A percentile compares a stretch with the other conserved stretches of the same genome.
Evolutionary conservation across 1,140 invertebrate species (phyloP).

Genomic region (Drosophila suzukii): DNA sequence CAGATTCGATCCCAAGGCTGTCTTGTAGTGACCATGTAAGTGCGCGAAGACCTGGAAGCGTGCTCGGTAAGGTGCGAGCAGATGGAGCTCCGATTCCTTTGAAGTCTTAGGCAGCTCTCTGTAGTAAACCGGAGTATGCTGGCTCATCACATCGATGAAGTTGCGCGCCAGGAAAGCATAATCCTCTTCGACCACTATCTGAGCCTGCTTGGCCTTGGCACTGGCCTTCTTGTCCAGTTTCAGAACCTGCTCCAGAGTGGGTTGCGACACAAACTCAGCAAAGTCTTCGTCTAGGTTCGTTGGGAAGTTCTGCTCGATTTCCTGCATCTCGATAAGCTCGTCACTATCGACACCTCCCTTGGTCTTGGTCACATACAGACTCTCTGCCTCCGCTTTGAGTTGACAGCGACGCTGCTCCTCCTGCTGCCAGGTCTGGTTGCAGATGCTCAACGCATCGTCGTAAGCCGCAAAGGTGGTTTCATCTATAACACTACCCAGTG

Average conservation of each 20-base stretch:
- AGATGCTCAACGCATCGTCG: conserved; percentile 80
- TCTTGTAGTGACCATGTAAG: conserved; percentile 63
- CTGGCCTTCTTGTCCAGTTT: conserved; percentile 55
- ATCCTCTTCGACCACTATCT: conserved; percentile 74
- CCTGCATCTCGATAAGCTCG: conserved; percentile 89
- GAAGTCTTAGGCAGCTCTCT: conserved; percentile 14
- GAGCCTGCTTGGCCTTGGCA: conserved; percentile 54
- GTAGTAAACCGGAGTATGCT: conserved; percentile 60
- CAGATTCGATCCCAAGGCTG: conserved; percentile 50
- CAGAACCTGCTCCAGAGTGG: conserved; percentile 80
- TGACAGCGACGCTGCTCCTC: conserved; percentile 89
- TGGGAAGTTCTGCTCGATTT: conserved; percentile 92
- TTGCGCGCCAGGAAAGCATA: conserved; percentile 69
- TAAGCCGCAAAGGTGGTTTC: conserved; percentile 85
- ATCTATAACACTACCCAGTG: conserved; percentile 79
- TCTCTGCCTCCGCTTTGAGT: conserved; percentile 90
- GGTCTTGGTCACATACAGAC: conserved; percentile 92
- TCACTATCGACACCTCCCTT: conserved; percentile 88
- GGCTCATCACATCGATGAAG: conserved; percentile 71
- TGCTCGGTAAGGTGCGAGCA: conserved; percentile 52
- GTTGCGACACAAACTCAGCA: conserved; percentile 86
- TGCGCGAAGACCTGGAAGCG: conserved; percentile 71
- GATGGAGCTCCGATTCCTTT: conserved; percentile 32
- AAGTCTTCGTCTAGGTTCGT: conserved; percentile 90
- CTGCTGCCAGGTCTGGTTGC: conserved; percentile 90